A percentile compares a stretch with the other conserved stretches of the same genome.
Evolutionary conservation across 1,140 invertebrate species (phyloP).

Genomic region (Gonatopus flavifemur): DNA sequence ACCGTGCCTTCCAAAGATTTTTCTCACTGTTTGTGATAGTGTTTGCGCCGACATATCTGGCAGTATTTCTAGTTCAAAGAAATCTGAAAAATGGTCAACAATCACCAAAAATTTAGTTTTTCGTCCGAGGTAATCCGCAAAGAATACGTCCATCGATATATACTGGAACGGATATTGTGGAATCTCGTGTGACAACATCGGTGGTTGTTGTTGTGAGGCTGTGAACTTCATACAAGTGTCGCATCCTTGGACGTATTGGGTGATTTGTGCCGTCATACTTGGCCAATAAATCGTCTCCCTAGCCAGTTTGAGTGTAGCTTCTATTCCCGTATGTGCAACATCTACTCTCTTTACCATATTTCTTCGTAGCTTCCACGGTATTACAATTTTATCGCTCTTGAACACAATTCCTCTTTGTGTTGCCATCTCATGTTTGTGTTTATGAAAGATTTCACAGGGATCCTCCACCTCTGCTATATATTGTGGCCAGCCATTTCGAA

Average conservation of each 20-base stretch:
- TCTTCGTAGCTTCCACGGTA: conserved; percentile 1
- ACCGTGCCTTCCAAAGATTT: no score
- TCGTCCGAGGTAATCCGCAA: no score
- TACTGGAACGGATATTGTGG: no score
- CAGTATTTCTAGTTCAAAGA: no score
- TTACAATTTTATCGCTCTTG: conserved; percentile 5
- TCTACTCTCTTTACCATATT: background rate
- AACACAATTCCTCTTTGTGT: conserved; percentile 1
- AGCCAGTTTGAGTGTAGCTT: background rate
- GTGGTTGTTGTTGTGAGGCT: background rate
- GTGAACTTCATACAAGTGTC: background rate
- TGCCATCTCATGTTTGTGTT: conserved; percentile 8
- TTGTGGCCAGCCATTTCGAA: no score
- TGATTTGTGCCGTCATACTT: background rate
- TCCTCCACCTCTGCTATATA: no score
- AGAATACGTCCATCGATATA: no score
- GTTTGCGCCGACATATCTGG: no score
- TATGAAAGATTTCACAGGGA: no score
- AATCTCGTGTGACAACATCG: conserved; percentile 3
- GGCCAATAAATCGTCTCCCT: background rate
- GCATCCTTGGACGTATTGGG: background rate
- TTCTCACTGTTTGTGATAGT: no score
- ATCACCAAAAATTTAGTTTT: no score
- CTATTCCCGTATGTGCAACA: background rate
- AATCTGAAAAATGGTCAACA: no score